phyloP scores from a whole-genome alignment of 2,888 invertebrate genomes.

The Pseudoips prasinana region DNA sequence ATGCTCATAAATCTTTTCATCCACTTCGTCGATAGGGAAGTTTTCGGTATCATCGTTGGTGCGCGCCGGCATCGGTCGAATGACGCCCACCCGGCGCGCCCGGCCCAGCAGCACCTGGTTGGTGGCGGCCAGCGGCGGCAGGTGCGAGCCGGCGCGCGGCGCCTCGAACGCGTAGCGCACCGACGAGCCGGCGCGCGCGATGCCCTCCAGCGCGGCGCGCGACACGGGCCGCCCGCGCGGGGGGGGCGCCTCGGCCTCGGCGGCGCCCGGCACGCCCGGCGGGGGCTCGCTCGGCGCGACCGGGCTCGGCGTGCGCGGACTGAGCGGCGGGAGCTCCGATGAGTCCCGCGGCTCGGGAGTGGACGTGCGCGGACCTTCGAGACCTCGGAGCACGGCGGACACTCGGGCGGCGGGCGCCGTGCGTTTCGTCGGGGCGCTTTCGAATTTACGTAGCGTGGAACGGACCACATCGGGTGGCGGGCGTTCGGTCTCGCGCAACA shows the following conservation, averaged over 20 bases:
- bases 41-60: constrained; percentile 23
- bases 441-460: constrained; percentile 92
- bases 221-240: constrained; percentile 70
- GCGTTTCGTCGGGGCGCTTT: constrained; percentile 83
- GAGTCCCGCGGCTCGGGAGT: constrained; percentile 55
- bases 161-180: constrained; percentile 83
- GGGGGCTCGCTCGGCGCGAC: constrained; percentile 79
- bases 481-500: constrained; percentile 78
- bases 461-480: constrained; percentile 95
- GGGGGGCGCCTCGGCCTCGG: constrained; percentile 27
- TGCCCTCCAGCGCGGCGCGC: constrained; percentile 83
- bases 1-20: constrained; percentile 34
- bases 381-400: constrained; percentile 60
- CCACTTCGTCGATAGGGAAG: constrained; percentile 33
- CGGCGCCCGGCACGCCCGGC: constrained; percentile 73
- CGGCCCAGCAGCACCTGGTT: constrained; percentile 63
- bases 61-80: constrained; percentile 75
- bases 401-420: constrained; percentile 76
- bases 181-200: constrained; percentile 85
- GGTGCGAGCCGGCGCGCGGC: constrained; percentile 52
- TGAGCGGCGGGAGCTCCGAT: constrained; percentile 40
- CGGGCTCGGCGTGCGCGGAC: constrained; percentile 49
- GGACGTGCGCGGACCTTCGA: constrained; percentile 53
- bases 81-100: constrained; percentile 78
- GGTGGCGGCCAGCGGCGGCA: constrained; percentile 64